Conservation (phyloP, 2,888 invertebrate genomes). For the Netelia fuscicornis region DNA sequence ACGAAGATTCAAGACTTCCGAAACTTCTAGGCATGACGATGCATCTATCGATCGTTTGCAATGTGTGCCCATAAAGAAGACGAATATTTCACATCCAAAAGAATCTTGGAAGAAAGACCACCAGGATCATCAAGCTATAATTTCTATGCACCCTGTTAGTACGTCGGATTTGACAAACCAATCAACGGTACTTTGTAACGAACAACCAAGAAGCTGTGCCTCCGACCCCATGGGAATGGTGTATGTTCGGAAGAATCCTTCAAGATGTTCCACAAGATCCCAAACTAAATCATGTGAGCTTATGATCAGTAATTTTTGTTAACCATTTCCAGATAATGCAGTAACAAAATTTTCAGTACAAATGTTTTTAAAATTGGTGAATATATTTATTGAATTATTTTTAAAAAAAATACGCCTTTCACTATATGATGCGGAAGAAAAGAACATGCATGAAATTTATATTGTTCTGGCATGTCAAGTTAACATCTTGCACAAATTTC, state of each 20-base stretch:
- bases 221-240: conserved; percentile 69
- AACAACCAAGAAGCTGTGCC: conserved; percentile 67
- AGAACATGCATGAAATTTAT: too few relatives aligned
- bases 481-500: neutral
- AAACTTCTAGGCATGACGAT: neutral
- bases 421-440: neutral
- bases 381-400: too few relatives aligned
- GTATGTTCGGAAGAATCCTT: conserved; percentile 63
- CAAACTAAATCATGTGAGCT: conserved; percentile 79
- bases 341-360: too few relatives aligned
- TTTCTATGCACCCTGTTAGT: conserved; percentile 56
- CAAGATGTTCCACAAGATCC: conserved; percentile 65
- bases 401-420: neutral
- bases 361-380: too few relatives aligned
- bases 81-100: conserved; percentile 19
- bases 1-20: conserved; percentile 27
- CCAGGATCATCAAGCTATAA: neutral
- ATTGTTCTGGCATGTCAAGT: neutral
- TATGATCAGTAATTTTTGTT: neutral
- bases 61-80: conserved; percentile 27
- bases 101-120: neutral
- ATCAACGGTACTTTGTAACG: neutral
- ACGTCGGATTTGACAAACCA: conserved; percentile 65
- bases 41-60: conserved; percentile 53
- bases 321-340: neutral